These are phyloP conservation scores for Zaprionus ornatus DNA, from an alignment of 1,140 invertebrate genomes.

Conservation along the genomic window DNA sequence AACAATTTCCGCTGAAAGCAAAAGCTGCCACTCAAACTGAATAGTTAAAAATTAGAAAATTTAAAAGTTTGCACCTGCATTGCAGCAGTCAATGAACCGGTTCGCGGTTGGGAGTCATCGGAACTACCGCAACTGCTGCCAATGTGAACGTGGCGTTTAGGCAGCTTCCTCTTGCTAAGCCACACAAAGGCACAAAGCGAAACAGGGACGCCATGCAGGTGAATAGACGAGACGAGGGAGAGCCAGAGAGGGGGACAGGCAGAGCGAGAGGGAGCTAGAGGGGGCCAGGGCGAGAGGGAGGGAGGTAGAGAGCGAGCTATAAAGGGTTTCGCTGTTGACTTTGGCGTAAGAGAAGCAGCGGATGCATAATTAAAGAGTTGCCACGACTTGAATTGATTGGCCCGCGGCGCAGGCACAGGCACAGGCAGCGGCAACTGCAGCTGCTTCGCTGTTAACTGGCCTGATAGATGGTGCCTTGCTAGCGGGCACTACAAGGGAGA, in stretches of 20 bases:
- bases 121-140: neutral
- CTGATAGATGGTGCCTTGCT: constrained; percentile 1
- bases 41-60: neutral
- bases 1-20: constrained; percentile 1
- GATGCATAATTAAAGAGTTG: constrained; percentile 44
- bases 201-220: neutral
- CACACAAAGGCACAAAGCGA: neutral
- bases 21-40: neutral
- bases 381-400: constrained; percentile 44
- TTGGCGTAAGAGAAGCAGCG: neutral
- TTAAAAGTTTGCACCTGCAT: neutral
- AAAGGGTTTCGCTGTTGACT: constrained; percentile 1
- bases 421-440: constrained; percentile 23
- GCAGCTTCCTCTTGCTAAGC: neutral
- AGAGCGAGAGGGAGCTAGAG: neutral
- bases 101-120: neutral
- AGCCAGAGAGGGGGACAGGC: neutral
- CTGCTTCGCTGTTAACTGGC: constrained; percentile 11
- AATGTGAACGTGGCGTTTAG: neutral
- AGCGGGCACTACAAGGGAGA: neutral
- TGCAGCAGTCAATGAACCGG: constrained; percentile 1
- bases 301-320: neutral
- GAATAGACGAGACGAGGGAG: neutral
- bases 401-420: constrained; percentile 11
- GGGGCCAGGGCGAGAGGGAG: neutral